A percentile compares a stretch with the other conserved stretches of the same genome.
Conservation (phyloP, 2,113 vertebrate genomes). For the Ellobius talpinus region DNA sequence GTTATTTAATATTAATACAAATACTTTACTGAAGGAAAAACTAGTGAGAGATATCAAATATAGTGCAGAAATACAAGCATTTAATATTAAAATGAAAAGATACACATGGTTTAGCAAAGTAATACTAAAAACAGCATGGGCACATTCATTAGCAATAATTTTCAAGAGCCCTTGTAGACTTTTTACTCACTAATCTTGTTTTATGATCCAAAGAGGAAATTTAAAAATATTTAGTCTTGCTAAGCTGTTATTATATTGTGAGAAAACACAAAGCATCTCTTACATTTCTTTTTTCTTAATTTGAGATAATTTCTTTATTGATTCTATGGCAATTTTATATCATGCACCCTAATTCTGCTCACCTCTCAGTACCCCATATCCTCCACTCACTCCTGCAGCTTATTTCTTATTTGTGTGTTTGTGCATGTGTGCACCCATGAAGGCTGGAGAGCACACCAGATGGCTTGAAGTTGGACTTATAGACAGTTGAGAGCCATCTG, state of each 20-base stretch:
- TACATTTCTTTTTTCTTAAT: constrained; percentile 3
- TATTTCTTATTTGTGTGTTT: not conserved
- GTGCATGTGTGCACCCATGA: not conserved
- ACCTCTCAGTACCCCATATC: not conserved
- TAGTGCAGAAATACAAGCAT: not conserved
- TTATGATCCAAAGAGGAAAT: not conserved
- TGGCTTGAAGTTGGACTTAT: not conserved
- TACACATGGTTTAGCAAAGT: not conserved
- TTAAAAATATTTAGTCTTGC: constrained; percentile 49
- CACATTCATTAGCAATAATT: constrained; percentile 55
- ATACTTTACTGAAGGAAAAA: not conserved
- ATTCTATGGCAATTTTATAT: not conserved
- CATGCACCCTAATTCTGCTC: not conserved
- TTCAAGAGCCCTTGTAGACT: constrained; percentile 15
- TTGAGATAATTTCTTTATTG: not conserved
- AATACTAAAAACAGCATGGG: constrained; percentile 50
- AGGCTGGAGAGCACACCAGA: not conserved
- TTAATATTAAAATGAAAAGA: constrained; percentile 63
- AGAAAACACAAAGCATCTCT: not conserved
- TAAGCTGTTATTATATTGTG: constrained; percentile 54
- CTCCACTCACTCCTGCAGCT: not conserved
- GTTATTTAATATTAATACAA: constrained; percentile 35
- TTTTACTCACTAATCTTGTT: constrained; percentile 41
- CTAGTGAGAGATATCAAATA: constrained; percentile 2
- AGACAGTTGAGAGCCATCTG: not conserved